These are phyloP conservation scores for Diplogasteroides magnus DNA, from an alignment of 1,140 invertebrate species.

Conservation along the genomic window DNA sequence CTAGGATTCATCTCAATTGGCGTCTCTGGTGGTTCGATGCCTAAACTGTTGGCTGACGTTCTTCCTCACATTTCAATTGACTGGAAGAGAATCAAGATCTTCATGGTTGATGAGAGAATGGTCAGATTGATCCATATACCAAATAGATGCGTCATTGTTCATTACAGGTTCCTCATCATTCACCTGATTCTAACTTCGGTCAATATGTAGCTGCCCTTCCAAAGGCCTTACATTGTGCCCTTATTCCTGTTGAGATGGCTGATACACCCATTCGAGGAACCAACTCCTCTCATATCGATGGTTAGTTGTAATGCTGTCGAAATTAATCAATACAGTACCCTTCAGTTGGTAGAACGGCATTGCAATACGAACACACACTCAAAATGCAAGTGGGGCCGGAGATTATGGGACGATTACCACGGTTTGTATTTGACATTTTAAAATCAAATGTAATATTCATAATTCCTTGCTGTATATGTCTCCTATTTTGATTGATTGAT, in stretches of 20 bases:
- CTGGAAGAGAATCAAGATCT: conserved; percentile 26
- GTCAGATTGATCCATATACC: no score
- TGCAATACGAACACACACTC: not conserved
- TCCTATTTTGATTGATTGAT: not conserved
- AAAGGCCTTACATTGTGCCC: not conserved
- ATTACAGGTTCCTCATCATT: no score
- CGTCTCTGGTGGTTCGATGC: conserved; percentile 52
- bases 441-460: not conserved
- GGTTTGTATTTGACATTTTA: conserved; percentile 4
- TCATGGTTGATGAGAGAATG: conserved; percentile 28
- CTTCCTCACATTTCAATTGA: conserved; percentile 10
- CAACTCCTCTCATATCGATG: not conserved
- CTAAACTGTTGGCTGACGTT: conserved; percentile 28
- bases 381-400: not conserved
- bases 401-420: not conserved
- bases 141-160: no score
- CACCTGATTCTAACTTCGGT: not conserved
- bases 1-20: conserved; percentile 33
- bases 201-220: not conserved
- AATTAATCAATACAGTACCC: no score
- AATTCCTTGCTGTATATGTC: not conserved
- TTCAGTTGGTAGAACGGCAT: not conserved
- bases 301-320: no score
- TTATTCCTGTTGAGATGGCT: not conserved
- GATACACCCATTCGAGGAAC: not conserved